Evolutionary conservation across 64 coral and sea anemone species (phyloP).

Genomic region (Stichodactyla mertensii): DNA sequence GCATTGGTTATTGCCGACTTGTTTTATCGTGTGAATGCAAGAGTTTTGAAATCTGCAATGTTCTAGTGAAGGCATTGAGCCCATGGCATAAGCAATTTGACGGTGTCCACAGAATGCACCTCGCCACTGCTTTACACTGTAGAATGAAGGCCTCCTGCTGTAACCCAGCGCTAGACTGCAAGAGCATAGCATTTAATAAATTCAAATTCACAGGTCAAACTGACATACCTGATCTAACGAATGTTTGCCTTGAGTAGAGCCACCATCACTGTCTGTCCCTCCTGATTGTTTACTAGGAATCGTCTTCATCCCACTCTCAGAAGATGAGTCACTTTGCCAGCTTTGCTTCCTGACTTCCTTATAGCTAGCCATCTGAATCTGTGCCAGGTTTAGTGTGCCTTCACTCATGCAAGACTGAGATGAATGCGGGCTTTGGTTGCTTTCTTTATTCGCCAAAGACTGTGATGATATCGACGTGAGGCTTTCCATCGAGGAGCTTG

Average conservation of each 20-base stretch:
- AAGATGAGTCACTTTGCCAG: conserved; percentile 30
- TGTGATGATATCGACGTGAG: conserved; percentile 78
- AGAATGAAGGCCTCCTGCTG: no score
- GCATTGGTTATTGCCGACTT: no score
- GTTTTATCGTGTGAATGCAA: no score
- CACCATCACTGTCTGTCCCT: conserved; percentile 16
- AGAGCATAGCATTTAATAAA: neutral
- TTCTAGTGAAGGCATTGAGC: no score
- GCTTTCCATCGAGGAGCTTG: conserved; percentile 88
- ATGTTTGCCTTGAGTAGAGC: neutral
- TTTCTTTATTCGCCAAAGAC: conserved; percentile 19
- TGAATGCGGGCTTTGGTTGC: conserved; percentile 9
- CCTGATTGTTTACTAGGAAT: neutral
- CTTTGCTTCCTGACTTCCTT: conserved; percentile 30
- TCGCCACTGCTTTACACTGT: no score
- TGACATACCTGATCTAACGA: neutral
- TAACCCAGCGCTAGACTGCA: no score
- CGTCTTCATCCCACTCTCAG: neutral
- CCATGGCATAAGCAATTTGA: no score
- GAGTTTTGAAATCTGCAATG: no score
- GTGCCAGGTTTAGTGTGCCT: neutral
- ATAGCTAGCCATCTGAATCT: neutral
- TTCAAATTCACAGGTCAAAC: neutral
- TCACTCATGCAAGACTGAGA: conserved; percentile 1
- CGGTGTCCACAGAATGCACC: no score